Conservation (phyloP, 2,797 vertebrate species). For the Anisognathus igniventris region DNA sequence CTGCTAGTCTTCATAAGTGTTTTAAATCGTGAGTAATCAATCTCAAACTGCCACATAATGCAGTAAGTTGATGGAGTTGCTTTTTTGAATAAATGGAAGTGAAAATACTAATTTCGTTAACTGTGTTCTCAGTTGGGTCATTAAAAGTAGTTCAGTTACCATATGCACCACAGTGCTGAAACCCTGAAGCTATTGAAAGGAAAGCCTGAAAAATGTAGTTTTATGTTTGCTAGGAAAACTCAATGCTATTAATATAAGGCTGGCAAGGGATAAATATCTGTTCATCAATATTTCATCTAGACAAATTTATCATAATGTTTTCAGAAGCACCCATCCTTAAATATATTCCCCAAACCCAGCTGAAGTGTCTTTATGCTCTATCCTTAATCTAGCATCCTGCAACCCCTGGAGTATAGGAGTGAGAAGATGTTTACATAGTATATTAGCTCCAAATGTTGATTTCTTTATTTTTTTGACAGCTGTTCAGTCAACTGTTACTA, state of each 20-base stretch:
- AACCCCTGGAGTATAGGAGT: neutral
- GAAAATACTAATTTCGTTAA: neutral
- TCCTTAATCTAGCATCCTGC: neutral
- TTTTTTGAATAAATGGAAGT: neutral
- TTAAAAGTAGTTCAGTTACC: constrained; percentile 15
- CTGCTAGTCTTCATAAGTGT: neutral
- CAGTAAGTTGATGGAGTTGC: neutral
- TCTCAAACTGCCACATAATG: neutral
- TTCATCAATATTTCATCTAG: constrained; percentile 37
- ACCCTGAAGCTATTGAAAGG: neutral
- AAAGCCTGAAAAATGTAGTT: neutral
- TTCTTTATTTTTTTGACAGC: neutral
- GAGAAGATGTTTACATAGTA: neutral
- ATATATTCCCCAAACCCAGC: neutral
- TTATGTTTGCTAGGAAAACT: constrained; percentile 1
- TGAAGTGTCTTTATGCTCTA: neutral
- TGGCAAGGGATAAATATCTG: neutral
- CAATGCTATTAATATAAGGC: neutral
- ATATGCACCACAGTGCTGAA: neutral
- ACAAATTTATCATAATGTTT: neutral
- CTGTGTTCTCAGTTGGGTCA: neutral
- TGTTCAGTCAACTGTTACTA: neutral
- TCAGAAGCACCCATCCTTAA: constrained; percentile 1
- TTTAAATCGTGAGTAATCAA: neutral
- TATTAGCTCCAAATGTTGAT: neutral